Evolutionary conservation across 2,113 vertebrate species (phyloP).

Genomic region (Spea multiplicata): DNA sequence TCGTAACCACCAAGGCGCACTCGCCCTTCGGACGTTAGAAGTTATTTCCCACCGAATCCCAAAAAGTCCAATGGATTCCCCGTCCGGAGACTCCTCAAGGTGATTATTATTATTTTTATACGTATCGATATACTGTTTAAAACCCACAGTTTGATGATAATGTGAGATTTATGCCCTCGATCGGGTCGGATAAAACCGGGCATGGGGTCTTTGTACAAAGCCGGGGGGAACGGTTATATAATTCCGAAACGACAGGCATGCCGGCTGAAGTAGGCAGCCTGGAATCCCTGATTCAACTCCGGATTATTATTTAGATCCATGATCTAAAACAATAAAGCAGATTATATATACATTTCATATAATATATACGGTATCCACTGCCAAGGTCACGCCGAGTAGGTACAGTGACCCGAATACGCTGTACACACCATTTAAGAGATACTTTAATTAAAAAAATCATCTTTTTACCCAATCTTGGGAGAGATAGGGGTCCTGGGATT

Average conservation of each 20-base stretch:
- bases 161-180: too few relatives aligned
- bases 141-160: background rate
- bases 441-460: too few relatives aligned
- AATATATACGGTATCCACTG: too few relatives aligned
- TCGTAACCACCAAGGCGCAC: background rate
- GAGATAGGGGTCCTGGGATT: too few relatives aligned
- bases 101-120: constrained; percentile 1
- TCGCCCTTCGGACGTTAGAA: background rate
- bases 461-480: too few relatives aligned
- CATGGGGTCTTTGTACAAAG: background rate
- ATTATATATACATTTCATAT: too few relatives aligned
- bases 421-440: too few relatives aligned
- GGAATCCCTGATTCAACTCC: background rate
- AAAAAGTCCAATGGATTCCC: background rate
- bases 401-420: too few relatives aligned
- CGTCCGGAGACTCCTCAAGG: background rate
- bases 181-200: background rate
- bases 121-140: background rate
- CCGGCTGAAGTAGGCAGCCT: background rate
- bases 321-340: too few relatives aligned
- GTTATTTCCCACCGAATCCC: constrained; percentile 7
- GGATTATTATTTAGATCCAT: background rate
- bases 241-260: background rate
- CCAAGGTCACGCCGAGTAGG: too few relatives aligned
- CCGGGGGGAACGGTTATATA: background rate